phyloP scores from a whole-genome alignment of 2,888 invertebrate species.

The Neocrepidodera transversa region DNA sequence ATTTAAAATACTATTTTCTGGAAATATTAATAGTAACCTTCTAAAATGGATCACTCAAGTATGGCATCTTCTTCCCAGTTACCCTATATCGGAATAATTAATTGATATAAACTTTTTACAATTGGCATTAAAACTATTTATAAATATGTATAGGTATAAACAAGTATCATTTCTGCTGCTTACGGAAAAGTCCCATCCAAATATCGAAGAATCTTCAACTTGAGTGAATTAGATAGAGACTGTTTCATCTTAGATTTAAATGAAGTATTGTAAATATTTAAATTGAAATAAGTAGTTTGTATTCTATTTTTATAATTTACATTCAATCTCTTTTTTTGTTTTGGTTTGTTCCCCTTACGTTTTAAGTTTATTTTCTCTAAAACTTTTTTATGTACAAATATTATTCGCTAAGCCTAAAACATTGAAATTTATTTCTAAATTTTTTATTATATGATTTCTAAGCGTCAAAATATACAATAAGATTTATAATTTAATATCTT shows the following conservation, averaged over 20 bases:
- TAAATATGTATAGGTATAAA: slow-evolving; percentile 10
- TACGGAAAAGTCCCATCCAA: neutral
- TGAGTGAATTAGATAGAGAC: slow-evolving; percentile 4
- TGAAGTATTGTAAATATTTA: slow-evolving; percentile 3
- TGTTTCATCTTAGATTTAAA: neutral
- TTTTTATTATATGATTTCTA: slow-evolving; percentile 1
- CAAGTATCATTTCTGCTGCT: slow-evolving; percentile 11
- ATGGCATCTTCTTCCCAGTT: slow-evolving; percentile 11
- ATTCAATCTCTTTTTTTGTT: neutral
- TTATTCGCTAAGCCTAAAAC: neutral
- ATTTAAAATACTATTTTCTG: too few species aligned
- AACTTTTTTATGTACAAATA: neutral
- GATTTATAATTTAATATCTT: slow-evolving; percentile 7
- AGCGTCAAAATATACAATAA: slow-evolving; percentile 4
- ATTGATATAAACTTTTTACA: neutral
- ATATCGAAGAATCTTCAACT: slow-evolving; percentile 5
- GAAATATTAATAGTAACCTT: too few species aligned
- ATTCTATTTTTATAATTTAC: neutral
- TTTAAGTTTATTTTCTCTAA: neutral
- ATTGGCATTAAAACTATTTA: slow-evolving; percentile 3
- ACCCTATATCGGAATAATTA: slow-evolving; percentile 4
- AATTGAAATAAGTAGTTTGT: slow-evolving; percentile 5
- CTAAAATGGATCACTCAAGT: too few species aligned
- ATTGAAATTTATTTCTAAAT: neutral
- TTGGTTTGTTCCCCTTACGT: neutral